Base-by-base conservation (phyloP, 2,888 invertebrate genomes). In the Agrypnus murinus region DNA sequence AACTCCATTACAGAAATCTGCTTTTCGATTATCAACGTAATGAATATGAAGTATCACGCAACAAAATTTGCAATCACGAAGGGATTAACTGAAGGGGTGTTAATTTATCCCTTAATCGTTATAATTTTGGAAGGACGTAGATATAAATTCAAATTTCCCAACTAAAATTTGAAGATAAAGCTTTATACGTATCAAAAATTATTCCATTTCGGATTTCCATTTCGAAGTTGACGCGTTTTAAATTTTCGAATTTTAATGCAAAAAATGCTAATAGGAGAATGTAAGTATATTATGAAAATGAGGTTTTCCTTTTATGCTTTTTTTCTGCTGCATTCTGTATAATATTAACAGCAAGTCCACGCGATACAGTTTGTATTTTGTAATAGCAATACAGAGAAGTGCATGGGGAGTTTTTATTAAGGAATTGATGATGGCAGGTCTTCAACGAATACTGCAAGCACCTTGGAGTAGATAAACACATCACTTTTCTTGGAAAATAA, bases 361-460 rank as follows among this genome's bases (percentile, higher is more conserved):
- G 40, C 40, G 40, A 12, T 12, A 3, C n/a, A n/a, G n/a, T n/a
- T n/a, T n/a, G n/a, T n/a, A n/a, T n/a, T n/a, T n/a, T n/a, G 40
- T 40, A 12, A 12, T 9, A 7, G 40, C n/a, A 40, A 25, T 25
- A 25, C 25, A 25, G 5, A 25, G 25, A 25, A 25, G 5, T 25
- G 25, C 25, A 25, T 3, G 25, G 3, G 25, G 5, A 5, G 25
- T 25, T 5, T 25, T 12, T 40, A 12, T 40, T n/a, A 40, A n/a
- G 40, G 53, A 32, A 53, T 55, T 12, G 55, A 55, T 55, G 55
- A 36, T 31, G 34, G 17, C 38, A 12, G n/a, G 36, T 32, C 55
- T 31, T 9, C 17, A 32, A 7, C 55, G 5, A 12, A 55, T 14
- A 36, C n/a, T 6, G 50, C 31, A 25, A n/a, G 50, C 31, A 25